Base-by-base conservation (phyloP, 2,113 vertebrate genomes). In the Zeus faber region DNA sequence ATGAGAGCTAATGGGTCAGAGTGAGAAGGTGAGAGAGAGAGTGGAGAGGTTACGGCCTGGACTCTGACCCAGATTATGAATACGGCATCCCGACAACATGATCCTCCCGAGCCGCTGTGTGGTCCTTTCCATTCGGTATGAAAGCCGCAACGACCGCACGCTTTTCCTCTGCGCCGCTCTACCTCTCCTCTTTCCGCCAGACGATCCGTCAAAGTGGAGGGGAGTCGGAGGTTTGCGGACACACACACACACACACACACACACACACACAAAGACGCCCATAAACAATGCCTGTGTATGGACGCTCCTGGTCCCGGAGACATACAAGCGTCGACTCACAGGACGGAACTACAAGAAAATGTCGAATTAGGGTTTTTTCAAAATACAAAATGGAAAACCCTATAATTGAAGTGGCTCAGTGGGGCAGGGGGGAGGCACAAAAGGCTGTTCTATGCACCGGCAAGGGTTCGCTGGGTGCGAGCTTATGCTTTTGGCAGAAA, bases 11-110 rank as follows among this genome's bases (percentile, higher is more conserved):
- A 14, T 37, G 35, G 35, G 35, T 16, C 20, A 29, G 25, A 16
- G 52, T 25, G 45, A 39, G 4, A 14, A 56, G 47, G 57, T 16
- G 39, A 44, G 40, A 25, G 52, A 31, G 45, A 43, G 4, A 16
- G 58, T 47, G 22, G 13, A 13, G 33, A 61, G 57, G 59, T 68
- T 69, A 71, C 2, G 33, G 58, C 60, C 67, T 60, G 58, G 69
- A 77, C 77, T 49, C 62, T 76, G 74, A 82, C 76, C 76, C 74
- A 77, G 58, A 74, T 78, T 83, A 69, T 76, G 73, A 77, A 78
- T 78, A 74, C 70, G 77, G 71, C 70, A 55, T 62, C 69, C n/a
- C 31, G 70, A 77, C 65, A 78, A 82, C 74, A 67, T 51, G 77
- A 83, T 82, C 80, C 63, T 65, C 62, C 67, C 57, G 22, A 16